Evolutionary conservation across 2,113 vertebrate genomes (phyloP).

Genomic region (Mastomys natalensis): DNA sequence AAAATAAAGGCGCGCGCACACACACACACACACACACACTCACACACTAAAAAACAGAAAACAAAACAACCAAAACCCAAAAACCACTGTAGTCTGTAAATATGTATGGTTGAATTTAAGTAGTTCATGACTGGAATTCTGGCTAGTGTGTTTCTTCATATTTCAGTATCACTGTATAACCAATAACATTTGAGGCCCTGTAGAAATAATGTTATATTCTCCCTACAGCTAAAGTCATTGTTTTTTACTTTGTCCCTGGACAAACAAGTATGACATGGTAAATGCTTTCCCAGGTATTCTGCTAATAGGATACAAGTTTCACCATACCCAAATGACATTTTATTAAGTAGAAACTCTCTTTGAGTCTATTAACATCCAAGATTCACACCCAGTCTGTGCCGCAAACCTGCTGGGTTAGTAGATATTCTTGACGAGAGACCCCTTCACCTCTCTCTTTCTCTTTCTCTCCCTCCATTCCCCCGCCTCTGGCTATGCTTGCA

Average conservation of each 20-base stretch:
- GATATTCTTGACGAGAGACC: background rate
- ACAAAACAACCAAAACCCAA: no score
- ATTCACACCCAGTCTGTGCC: background rate
- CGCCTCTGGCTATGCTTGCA: background rate
- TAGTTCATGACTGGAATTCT: background rate
- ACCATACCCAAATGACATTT: background rate
- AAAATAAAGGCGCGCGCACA: background rate
- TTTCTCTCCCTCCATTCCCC: fast-evolving
- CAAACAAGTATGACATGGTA: background rate
- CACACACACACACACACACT: no score
- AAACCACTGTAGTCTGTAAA: background rate
- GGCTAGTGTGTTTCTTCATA: background rate
- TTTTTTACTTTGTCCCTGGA: background rate
- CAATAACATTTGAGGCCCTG: background rate
- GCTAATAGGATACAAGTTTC: background rate
- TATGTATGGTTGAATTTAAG: background rate
- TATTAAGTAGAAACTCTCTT: background rate
- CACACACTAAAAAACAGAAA: no score
- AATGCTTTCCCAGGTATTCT: slow-evolving; percentile 37
- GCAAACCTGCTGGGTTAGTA: background rate
- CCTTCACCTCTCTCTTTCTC: background rate
- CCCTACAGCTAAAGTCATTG: background rate
- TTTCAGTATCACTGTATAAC: background rate
- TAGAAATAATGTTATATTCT: slow-evolving; percentile 4
- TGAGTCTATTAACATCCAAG: background rate